These are phyloP conservation scores for Cryptocheilus praepositus DNA, from an alignment of 2,888 invertebrate genomes.

Conservation along the genomic window DNA sequence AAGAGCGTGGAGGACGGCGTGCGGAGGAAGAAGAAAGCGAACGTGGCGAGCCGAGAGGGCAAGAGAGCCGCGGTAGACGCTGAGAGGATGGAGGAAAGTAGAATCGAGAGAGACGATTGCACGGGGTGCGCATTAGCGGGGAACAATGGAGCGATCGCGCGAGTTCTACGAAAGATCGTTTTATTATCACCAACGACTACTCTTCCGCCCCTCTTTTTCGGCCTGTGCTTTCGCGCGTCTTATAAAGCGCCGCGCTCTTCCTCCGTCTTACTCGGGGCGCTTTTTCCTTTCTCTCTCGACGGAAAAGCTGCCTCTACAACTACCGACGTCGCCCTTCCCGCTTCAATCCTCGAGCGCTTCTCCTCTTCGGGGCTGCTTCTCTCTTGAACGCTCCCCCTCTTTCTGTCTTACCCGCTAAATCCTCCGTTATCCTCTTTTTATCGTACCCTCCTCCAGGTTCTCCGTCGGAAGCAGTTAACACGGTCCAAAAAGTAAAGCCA, in stretches of 20 bases:
- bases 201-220: conserved; percentile 21
- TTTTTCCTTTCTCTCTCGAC: neutral
- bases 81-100: conserved; percentile 10
- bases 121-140: conserved; percentile 46
- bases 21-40: conserved; percentile 1
- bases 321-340: no score
- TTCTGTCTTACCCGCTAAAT: conserved; percentile 24
- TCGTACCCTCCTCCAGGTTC: conserved; percentile 29
- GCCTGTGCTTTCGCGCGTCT: conserved; percentile 41
- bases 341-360: neutral
- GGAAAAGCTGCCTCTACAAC: neutral
- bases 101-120: conserved; percentile 7
- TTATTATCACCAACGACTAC: conserved; percentile 53
- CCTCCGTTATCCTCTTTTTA: conserved; percentile 55
- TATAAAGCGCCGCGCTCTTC: conserved; percentile 49
- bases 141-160: conserved; percentile 59
- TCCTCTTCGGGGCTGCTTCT: conserved; percentile 6
- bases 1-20: conserved; percentile 31
- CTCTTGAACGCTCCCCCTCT: conserved; percentile 7
- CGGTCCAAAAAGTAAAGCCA: conserved; percentile 53
- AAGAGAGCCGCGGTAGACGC: conserved; percentile 2
- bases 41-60: neutral
- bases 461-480: conserved; percentile 54
- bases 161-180: conserved; percentile 49
- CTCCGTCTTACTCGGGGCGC: conserved; percentile 11